Evolutionary conservation across 2,888 invertebrate species (phyloP).

Genomic region (Eutolmus rufibarbis): DNA sequence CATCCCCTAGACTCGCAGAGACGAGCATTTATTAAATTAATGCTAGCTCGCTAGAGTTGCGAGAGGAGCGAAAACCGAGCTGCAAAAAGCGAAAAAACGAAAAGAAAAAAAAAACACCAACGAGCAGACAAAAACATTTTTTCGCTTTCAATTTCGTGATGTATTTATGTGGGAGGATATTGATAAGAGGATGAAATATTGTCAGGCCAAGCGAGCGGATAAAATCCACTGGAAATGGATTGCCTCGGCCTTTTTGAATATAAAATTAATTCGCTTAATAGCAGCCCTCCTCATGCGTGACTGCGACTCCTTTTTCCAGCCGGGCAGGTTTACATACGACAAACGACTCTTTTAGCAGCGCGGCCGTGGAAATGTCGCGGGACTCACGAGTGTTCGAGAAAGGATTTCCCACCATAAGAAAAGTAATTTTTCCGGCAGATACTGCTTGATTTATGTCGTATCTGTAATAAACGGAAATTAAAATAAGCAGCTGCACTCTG

Average conservation of each 20-base stretch:
- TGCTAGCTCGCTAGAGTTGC: constrained; percentile 25
- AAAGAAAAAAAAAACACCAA: not conserved
- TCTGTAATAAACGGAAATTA: not conserved
- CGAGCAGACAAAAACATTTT: constrained; percentile 28
- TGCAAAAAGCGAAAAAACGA: not conserved
- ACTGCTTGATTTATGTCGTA: not conserved
- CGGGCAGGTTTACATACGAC: not conserved
- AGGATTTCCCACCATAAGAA: not conserved
- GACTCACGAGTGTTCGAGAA: not conserved
- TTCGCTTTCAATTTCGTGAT: constrained; percentile 37
- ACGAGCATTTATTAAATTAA: constrained; percentile 43
- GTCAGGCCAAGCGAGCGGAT: constrained; percentile 16
- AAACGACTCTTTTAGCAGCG: not conserved
- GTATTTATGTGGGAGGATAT: constrained; percentile 36
- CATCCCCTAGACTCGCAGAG: constrained; percentile 37
- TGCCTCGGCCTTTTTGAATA: not conserved
- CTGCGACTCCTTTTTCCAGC: not conserved
- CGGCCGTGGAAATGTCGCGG: not conserved
- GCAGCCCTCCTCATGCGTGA: not conserved
- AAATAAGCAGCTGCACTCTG: not conserved
- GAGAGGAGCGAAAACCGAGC: not conserved
- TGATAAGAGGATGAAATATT: constrained; percentile 33
- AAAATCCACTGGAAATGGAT: constrained; percentile 30
- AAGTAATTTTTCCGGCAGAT: not conserved
- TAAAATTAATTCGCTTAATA: constrained; percentile 19